Conservation (phyloP, 2,797 vertebrate species). For the Pantherophis alleghaniensis region DNA sequence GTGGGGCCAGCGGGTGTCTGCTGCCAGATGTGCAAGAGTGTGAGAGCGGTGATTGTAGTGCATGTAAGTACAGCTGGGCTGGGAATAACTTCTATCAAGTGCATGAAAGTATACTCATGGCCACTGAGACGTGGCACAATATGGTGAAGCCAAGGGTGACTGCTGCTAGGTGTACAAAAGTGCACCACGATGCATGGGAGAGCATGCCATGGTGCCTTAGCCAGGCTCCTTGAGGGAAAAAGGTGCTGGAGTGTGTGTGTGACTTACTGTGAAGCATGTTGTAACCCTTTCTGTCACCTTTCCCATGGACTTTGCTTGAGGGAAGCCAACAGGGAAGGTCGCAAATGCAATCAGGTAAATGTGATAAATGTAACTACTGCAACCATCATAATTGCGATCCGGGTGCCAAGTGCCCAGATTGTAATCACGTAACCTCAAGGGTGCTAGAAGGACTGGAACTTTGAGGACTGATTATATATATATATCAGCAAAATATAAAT, state of each 20-base stretch:
- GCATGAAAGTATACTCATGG: background rate
- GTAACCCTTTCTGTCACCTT: background rate
- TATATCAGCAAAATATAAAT: background rate
- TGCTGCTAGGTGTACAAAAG: background rate
- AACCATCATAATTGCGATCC: background rate
- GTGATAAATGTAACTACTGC: background rate
- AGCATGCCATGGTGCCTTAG: background rate
- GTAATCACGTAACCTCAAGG: background rate
- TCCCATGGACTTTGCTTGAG: background rate
- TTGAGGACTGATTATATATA: background rate
- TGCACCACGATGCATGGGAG: background rate
- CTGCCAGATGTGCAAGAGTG: background rate
- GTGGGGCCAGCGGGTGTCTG: background rate
- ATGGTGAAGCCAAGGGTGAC: background rate
- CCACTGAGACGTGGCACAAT: background rate
- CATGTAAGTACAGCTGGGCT: background rate
- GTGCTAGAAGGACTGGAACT: background rate
- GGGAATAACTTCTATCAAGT: background rate
- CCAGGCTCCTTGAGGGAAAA: background rate
- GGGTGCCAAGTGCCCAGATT: background rate
- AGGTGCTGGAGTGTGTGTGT: background rate
- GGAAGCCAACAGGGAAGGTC: background rate
- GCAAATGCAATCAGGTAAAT: background rate
- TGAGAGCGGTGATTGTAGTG: background rate
- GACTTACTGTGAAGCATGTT: background rate